These are phyloP conservation scores for Thamnophis elegans DNA, from an alignment of 2,797 vertebrate genomes.

Conservation along the genomic window DNA sequence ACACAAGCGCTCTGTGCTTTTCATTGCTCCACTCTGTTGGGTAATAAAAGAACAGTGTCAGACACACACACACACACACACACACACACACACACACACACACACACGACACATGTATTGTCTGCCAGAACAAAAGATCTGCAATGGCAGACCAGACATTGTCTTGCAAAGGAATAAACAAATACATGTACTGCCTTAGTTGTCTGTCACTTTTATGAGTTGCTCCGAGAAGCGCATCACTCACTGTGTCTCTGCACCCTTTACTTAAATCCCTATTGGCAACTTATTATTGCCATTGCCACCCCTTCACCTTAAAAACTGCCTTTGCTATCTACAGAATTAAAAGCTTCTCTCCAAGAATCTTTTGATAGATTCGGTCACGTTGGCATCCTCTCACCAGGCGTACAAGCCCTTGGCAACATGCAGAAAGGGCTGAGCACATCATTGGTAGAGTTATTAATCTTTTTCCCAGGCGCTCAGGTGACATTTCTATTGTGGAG, in stretches of 20 bases:
- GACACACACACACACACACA: too few relatives aligned
- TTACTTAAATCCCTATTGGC: slow-evolving; percentile 42
- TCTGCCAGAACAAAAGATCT: slow-evolving; percentile 55
- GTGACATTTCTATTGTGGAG: slow-evolving; percentile 28
- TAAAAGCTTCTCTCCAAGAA: slow-evolving; percentile 30
- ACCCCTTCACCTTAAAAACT: slow-evolving; percentile 36
- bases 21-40: slow-evolving; percentile 27
- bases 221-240: slow-evolving; percentile 50
- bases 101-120: slow-evolving; percentile 5
- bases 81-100: too few relatives aligned
- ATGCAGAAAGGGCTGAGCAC: neutral
- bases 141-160: slow-evolving; percentile 45
- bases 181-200: slow-evolving; percentile 53
- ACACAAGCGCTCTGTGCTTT: slow-evolving; percentile 19
- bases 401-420: slow-evolving; percentile 16
- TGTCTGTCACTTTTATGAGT: slow-evolving; percentile 54
- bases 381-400: slow-evolving; percentile 19
- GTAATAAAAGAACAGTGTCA: slow-evolving; percentile 35
- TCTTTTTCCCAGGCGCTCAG: slow-evolving; percentile 8
- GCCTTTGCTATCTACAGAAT: slow-evolving; percentile 19
- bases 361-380: slow-evolving; percentile 33
- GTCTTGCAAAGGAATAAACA: slow-evolving; percentile 57
- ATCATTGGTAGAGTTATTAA: neutral
- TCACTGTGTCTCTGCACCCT: slow-evolving; percentile 40
- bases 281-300: slow-evolving; percentile 6